phyloP scores from a whole-genome alignment of 2,113 vertebrate genomes.

The Aegypius monachus region DNA sequence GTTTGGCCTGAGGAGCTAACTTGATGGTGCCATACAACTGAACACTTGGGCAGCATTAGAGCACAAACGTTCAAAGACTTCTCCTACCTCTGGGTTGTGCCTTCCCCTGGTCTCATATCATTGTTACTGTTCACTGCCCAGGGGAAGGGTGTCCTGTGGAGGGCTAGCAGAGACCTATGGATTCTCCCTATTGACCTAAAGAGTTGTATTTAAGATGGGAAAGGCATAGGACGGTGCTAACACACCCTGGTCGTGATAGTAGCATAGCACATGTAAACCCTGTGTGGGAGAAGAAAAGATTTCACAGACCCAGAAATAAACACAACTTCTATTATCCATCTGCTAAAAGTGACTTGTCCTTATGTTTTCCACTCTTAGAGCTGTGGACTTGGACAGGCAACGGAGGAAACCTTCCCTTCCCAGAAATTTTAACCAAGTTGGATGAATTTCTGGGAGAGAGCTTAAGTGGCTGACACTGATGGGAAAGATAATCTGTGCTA shows the following conservation, averaged over 20 bases:
- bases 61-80: neutral
- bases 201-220: neutral
- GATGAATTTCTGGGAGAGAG: slow-evolving; percentile 36
- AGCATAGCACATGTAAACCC: neutral
- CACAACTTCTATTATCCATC: neutral
- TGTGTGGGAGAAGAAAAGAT: neutral
- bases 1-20: neutral
- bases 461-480: slow-evolving; percentile 41
- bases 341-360: neutral
- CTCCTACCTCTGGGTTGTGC: neutral
- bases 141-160: neutral
- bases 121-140: neutral
- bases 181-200: neutral
- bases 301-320: neutral
- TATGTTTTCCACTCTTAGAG: neutral
- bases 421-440: slow-evolving; percentile 55
- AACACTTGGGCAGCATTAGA: neutral
- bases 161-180: accelerated
- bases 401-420: slow-evolving; percentile 24
- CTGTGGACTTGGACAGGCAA: slow-evolving; percentile 42
- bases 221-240: neutral
- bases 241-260: accelerated
- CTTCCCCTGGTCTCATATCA: neutral
- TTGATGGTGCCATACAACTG: neutral
- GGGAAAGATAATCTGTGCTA: slow-evolving; percentile 49